Conservation (phyloP, 2,113 vertebrate species). For the Sorex araneus region DNA sequence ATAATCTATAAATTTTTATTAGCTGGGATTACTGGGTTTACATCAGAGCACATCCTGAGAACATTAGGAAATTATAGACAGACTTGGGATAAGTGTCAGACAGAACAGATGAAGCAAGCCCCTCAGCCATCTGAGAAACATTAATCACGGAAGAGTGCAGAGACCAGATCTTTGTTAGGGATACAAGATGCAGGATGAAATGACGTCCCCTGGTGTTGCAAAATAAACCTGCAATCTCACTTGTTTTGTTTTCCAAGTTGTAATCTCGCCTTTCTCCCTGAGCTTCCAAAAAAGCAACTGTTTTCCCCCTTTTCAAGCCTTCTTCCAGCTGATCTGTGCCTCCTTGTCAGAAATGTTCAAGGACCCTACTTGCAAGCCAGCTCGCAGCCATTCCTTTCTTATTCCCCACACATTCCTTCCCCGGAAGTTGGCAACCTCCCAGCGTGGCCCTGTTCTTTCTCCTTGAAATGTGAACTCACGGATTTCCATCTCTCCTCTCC, state of each 20-base stretch:
- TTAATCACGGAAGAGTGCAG: constrained; percentile 84
- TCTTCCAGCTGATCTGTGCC: constrained; percentile 79
- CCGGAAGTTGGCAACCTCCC: constrained; percentile 63
- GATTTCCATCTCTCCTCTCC: constrained; percentile 52
- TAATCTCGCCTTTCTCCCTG: constrained; percentile 61
- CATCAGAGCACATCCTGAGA: constrained; percentile 78
- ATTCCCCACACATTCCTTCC: constrained; percentile 34
- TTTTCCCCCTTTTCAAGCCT: constrained; percentile 72
- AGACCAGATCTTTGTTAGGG: constrained; percentile 81
- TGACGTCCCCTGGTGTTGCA: constrained; percentile 86
- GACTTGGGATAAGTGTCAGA: constrained; percentile 82
- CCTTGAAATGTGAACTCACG: constrained; percentile 36
- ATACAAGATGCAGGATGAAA: not conserved
- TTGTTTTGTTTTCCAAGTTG: constrained; percentile 73
- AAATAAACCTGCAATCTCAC: constrained; percentile 70
- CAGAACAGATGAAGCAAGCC: constrained; percentile 79
- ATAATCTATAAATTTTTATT: constrained; percentile 86
- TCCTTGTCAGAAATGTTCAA: constrained; percentile 77
- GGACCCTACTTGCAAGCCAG: constrained; percentile 64
- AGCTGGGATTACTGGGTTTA: constrained; percentile 82
- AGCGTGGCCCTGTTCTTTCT: not conserved
- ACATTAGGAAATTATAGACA: constrained; percentile 88
- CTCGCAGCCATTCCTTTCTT: constrained; percentile 47
- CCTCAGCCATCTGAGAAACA: constrained; percentile 79
- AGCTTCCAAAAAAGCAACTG: constrained; percentile 55